Percentiles rank a stretch among this genome's conserved stretches.
Evolutionary conservation across 30 jellyfish, hydroid and myxozoan genomes (phyloP).

Genomic region (Mastigias papua): DNA sequence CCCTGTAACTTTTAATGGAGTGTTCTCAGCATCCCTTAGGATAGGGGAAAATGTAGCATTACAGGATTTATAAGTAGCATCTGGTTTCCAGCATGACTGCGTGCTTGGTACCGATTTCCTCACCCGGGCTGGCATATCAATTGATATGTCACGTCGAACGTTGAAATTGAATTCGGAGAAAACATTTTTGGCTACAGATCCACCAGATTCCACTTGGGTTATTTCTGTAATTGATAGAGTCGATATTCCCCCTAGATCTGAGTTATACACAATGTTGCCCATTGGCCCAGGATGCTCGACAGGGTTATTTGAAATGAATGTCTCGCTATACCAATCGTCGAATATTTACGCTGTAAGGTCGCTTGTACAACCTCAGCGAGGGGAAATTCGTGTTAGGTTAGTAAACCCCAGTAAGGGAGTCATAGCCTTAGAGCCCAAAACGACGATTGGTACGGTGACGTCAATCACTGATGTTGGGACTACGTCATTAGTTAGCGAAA

Average conservation of each 20-base stretch:
- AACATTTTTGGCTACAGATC: not conserved
- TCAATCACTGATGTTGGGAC: not conserved
- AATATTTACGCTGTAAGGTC: conserved; percentile 59
- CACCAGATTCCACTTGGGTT: conserved; percentile 28
- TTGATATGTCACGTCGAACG: conserved; percentile 31
- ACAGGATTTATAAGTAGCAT: conserved; percentile 52
- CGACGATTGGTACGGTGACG: conserved; percentile 52
- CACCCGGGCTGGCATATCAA: conserved; percentile 28
- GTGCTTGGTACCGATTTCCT: conserved; percentile 33
- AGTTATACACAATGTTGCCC: conserved; percentile 8
- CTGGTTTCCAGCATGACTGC: conserved; percentile 53
- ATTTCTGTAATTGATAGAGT: conserved; percentile 31
- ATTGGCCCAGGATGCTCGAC: conserved; percentile 70
- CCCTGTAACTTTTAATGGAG: conserved; percentile 50
- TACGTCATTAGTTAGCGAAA: not conserved
- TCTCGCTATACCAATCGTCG: conserved; percentile 36
- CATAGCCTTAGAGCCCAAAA: conserved; percentile 21
- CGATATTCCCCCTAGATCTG: conserved; percentile 46
- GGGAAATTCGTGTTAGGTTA: conserved; percentile 59
- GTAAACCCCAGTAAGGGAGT: conserved; percentile 34
- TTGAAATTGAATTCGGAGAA: conserved; percentile 41
- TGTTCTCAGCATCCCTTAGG: conserved; percentile 58
- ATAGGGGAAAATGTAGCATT: conserved; percentile 47
- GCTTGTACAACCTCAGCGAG: conserved; percentile 53
- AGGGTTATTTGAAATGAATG: conserved; percentile 50